Evolutionary conservation across 2,888 invertebrate species (phyloP).

Genomic region (Lasioglossum malachurum): DNA sequence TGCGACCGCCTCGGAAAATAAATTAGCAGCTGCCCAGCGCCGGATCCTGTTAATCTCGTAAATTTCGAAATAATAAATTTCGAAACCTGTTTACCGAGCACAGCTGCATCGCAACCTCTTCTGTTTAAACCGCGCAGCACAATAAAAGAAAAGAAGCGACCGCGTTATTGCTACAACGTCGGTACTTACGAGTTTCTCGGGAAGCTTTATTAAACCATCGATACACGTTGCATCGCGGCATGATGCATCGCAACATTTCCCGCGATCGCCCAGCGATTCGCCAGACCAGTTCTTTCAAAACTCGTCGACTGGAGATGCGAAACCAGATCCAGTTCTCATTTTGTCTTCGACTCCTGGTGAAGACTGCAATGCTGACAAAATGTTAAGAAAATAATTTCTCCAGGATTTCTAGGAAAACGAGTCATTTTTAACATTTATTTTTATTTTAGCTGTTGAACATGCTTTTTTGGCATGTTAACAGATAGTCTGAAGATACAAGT

Average conservation of each 20-base stretch:
- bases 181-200: neutral
- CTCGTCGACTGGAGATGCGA: neutral
- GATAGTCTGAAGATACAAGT: neutral
- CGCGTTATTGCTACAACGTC: neutral
- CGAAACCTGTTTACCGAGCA: conserved; percentile 3
- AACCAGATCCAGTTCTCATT: neutral
- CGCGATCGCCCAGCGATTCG: neutral
- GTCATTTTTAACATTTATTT: neutral
- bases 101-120: neutral
- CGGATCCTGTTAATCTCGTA: conserved; percentile 4
- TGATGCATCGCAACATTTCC: neutral
- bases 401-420: neutral
- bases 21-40: neutral
- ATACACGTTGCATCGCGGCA: neutral
- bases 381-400: neutral
- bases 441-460: neutral
- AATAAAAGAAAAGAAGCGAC: neutral
- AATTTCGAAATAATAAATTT: neutral
- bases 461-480: neutral
- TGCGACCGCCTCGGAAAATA: neutral
- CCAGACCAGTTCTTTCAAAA: neutral
- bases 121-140: neutral
- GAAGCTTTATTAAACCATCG: conserved; percentile 8
- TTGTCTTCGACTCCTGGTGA: neutral
- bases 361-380: neutral